These are phyloP conservation scores for Erpetoichthys calabaricus DNA, from an alignment of 2,797 vertebrate genomes.

Conservation along the genomic window DNA sequence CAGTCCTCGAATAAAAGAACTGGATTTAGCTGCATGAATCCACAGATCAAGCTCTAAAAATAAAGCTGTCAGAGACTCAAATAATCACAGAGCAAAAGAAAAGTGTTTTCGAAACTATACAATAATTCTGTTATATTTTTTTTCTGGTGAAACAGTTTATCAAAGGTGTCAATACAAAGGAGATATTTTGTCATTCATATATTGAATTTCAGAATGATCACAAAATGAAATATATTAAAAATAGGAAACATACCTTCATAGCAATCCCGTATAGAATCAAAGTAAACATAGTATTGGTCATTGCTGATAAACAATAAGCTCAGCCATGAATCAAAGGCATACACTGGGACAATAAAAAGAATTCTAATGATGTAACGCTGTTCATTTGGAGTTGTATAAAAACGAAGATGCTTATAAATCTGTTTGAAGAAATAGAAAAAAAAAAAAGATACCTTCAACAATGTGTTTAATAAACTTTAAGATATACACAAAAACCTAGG, in stretches of 20 bases:
- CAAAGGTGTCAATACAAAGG: too few species aligned
- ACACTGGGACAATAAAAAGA: conserved; percentile 85
- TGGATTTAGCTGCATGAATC: too few species aligned
- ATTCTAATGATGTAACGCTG: conserved; percentile 95
- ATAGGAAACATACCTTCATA: conserved; percentile 68
- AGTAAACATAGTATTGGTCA: conserved; percentile 83
- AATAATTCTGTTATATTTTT: too few species aligned
- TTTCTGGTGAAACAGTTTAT: too few species aligned
- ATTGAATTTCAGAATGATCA: too few species aligned
- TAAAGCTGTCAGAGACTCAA: too few species aligned
- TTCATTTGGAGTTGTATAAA: conserved; percentile 78
- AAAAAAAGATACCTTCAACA: background rate
- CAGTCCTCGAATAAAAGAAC: too few species aligned
- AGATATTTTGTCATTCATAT: too few species aligned
- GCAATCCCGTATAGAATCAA: conserved; percentile 84
- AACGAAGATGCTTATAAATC: conserved; percentile 84
- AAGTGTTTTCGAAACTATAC: too few species aligned
- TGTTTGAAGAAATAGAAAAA: conserved; percentile 22
- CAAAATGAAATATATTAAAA: too few species aligned
- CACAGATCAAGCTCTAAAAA: too few species aligned
- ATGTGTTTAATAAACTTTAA: background rate
- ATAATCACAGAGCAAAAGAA: too few species aligned
- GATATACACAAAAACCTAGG: background rate
- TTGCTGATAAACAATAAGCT: conserved; percentile 87
- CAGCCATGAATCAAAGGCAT: conserved; percentile 89